Evolutionary conservation across 2,113 vertebrate genomes (phyloP).

Genomic region (Bufo bufo): DNA sequence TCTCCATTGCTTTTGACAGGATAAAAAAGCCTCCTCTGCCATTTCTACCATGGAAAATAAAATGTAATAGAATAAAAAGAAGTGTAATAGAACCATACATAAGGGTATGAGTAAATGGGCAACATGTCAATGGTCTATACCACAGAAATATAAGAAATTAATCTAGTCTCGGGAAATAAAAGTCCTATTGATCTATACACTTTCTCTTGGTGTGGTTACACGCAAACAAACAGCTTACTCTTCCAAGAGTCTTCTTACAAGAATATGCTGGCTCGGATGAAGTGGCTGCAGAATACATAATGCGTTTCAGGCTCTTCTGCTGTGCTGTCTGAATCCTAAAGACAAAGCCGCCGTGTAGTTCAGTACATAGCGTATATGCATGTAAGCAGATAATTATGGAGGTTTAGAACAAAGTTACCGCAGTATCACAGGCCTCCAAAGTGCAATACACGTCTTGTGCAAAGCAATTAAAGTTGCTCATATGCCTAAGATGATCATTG

Average conservation of each 20-base stretch:
- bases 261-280: not conserved
- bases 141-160: not conserved
- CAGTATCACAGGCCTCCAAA: not conserved
- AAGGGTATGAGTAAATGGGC: not conserved
- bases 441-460: too few relatives aligned
- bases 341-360: not conserved
- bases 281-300: not conserved
- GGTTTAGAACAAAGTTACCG: not conserved
- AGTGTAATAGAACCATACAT: not conserved
- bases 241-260: not conserved
- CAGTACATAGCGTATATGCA: not conserved
- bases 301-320: not conserved
- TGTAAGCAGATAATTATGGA: not conserved
- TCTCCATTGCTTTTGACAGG: not conserved
- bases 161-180: constrained; percentile 8
- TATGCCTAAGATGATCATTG: too few relatives aligned
- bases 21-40: not conserved
- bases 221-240: constrained; percentile 13
- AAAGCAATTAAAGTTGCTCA: too few relatives aligned
- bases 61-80: too few relatives aligned
- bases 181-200: not conserved
- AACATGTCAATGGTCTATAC: not conserved
- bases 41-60: not conserved
- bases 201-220: constrained; percentile 8
- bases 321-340: not conserved